Evolutionary conservation across 35 echinoderm and acorn worm species (phyloP).

Genomic region (Ophiothrix spiculata): DNA sequence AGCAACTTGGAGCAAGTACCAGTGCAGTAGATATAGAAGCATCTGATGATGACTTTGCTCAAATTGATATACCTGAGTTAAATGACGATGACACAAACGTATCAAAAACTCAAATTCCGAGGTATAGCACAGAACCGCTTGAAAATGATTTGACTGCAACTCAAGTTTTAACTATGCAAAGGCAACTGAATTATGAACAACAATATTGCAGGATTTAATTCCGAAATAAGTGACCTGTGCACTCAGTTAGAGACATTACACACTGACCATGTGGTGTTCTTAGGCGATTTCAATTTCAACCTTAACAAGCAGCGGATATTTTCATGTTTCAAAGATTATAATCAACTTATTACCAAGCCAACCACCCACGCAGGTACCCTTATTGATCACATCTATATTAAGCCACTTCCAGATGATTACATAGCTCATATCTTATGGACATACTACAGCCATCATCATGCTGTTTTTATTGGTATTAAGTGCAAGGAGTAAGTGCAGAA

Average conservation of each 20-base stretch:
- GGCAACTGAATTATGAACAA: constrained; percentile 57
- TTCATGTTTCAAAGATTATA: too few relatives aligned
- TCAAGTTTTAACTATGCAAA: background rate
- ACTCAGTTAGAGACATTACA: background rate
- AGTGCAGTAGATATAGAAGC: background rate
- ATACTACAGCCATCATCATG: too few relatives aligned
- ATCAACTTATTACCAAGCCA: too few relatives aligned
- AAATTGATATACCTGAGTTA: constrained; percentile 33
- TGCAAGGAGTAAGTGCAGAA: too few relatives aligned
- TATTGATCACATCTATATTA: too few relatives aligned
- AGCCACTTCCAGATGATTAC: too few relatives aligned
- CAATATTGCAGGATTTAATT: too few relatives aligned
- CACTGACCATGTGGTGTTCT: background rate
- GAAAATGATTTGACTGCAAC: background rate
- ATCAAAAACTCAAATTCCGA: background rate
- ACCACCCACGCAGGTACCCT: too few relatives aligned
- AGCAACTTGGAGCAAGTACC: constrained; percentile 18
- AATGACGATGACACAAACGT: constrained; percentile 14
- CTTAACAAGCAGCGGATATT: background rate
- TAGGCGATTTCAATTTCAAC: background rate
- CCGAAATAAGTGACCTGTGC: background rate
- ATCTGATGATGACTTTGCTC: constrained; percentile 26
- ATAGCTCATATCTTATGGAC: too few relatives aligned
- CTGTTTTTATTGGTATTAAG: too few relatives aligned
- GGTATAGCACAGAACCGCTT: constrained; percentile 14